Conservation (phyloP, 2,113 vertebrate species). For the Candoia aspera region DNA sequence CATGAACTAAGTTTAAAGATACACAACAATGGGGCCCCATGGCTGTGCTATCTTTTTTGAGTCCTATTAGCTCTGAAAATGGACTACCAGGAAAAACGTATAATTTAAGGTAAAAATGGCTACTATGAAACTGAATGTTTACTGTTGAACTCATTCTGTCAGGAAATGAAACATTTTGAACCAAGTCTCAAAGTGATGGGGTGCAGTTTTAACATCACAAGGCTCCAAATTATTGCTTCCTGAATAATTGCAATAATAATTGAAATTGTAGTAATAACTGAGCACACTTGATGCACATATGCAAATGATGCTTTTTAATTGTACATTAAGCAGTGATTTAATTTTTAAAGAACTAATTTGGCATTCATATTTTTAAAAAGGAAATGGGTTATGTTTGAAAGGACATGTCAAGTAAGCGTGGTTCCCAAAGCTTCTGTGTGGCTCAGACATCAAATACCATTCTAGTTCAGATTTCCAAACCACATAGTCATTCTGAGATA, state of each 20-base stretch:
- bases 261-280: background rate
- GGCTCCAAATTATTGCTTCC: background rate
- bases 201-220: background rate
- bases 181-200: background rate
- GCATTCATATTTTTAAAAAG: background rate
- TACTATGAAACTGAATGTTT: background rate
- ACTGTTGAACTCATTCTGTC: background rate
- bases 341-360: background rate
- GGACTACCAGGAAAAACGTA: background rate
- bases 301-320: background rate
- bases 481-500: background rate
- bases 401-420: background rate
- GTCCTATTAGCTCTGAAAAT: background rate
- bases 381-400: background rate
- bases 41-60: background rate
- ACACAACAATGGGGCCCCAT: background rate
- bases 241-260: background rate
- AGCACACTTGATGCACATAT: background rate
- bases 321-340: background rate
- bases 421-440: background rate
- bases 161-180: background rate
- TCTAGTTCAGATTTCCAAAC: background rate
- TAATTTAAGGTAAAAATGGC: background rate
- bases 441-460: background rate
- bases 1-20: background rate